These are phyloP conservation scores for Sarcophaga bullata DNA, from an alignment of 1,140 invertebrate genomes.

Conservation along the genomic window DNA sequence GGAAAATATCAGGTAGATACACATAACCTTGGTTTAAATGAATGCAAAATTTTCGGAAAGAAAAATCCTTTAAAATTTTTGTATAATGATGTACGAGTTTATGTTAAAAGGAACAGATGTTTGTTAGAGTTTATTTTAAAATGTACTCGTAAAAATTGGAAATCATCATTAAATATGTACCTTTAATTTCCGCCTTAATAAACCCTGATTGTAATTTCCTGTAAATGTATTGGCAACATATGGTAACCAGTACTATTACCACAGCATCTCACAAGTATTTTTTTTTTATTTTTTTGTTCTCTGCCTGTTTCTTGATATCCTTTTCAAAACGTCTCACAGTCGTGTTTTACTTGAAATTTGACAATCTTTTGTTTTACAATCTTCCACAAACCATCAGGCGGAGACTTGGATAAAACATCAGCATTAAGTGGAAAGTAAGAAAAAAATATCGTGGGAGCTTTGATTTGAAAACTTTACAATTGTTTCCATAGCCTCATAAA, in stretches of 20 bases:
- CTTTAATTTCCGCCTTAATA: constrained; percentile 2
- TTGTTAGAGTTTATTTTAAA: no score
- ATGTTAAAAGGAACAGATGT: no score
- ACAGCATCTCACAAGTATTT: neutral
- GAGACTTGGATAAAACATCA: no score
- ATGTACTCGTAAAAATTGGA: neutral
- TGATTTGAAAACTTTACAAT: neutral
- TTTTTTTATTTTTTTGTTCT: no score
- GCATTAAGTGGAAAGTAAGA: neutral
- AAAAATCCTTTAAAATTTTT: no score
- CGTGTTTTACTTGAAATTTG: neutral
- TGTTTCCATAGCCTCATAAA: neutral
- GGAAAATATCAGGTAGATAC: no score
- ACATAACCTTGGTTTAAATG: no score
- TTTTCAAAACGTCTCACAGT: no score
- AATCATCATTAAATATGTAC: constrained; percentile 3
- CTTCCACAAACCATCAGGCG: neutral
- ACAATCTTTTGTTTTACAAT: constrained; percentile 17
- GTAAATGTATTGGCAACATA: constrained; percentile 9
- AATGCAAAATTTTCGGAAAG: no score
- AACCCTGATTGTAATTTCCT: constrained; percentile 16
- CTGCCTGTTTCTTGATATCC: no score
- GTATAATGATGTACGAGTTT: no score
- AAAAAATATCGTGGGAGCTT: constrained; percentile 18
- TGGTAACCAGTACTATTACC: neutral